A percentile compares a stretch with the other conserved stretches of the same genome.
Evolutionary conservation across 2,888 invertebrate genomes (phyloP).

Genomic region (Yponomeuta cagnagella): DNA sequence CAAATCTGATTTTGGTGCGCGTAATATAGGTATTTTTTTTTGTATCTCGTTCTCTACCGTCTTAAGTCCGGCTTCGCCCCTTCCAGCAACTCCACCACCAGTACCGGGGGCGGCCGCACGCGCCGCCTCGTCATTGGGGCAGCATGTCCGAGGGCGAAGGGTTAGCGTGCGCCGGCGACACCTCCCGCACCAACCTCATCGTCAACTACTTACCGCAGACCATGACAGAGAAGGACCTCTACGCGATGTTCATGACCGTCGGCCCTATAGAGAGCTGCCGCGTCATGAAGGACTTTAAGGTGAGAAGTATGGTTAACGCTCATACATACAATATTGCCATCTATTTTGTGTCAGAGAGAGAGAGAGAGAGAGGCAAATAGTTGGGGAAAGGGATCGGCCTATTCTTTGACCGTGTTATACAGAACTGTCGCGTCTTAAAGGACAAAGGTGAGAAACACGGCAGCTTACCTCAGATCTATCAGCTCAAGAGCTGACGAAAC

Average conservation of each 20-base stretch:
- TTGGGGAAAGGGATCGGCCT: too few relatives aligned
- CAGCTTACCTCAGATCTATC: too few relatives aligned
- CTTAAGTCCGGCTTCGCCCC: background rate
- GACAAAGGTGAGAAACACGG: too few relatives aligned
- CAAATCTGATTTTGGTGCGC: too few relatives aligned
- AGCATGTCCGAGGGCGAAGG: constrained; percentile 69
- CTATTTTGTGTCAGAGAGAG: too few relatives aligned
- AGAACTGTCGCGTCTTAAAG: too few relatives aligned
- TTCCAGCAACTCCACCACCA: constrained; percentile 68
- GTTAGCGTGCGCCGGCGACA: constrained; percentile 61
- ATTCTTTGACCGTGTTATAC: too few relatives aligned
- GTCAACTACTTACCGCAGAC: constrained; percentile 97
- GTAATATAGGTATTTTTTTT: too few relatives aligned
- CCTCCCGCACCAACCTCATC: constrained; percentile 87
- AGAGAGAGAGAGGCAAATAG: too few relatives aligned
- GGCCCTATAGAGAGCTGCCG: constrained; percentile 93
- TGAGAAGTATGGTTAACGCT: constrained; percentile 34
- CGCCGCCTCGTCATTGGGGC: constrained; percentile 53
- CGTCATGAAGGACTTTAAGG: constrained; percentile 93
- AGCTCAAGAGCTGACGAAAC: too few relatives aligned
- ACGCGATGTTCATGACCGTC: constrained; percentile 90
- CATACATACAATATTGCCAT: too few relatives aligned
- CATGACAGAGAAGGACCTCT: constrained; percentile 93
- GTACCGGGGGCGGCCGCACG: constrained; percentile 45
- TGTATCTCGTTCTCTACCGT: background rate